These are phyloP conservation scores for Alces alces DNA, from an alignment of 2,113 vertebrate genomes.

Conservation along the genomic window DNA sequence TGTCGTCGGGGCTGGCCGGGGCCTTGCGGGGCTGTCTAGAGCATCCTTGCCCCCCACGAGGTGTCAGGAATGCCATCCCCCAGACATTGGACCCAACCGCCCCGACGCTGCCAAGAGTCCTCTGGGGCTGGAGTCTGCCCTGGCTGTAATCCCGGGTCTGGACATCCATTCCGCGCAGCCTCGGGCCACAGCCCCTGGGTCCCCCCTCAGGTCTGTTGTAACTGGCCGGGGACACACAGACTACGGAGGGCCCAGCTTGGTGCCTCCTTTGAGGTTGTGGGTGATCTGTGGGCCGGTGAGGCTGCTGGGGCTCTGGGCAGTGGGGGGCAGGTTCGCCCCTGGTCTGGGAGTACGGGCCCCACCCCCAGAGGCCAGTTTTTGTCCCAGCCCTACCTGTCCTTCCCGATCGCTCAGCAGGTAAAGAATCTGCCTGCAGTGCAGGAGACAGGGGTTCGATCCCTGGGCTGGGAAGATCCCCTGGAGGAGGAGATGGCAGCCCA, in stretches of 20 bases:
- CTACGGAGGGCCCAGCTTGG: accelerated
- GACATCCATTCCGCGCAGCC: accelerated
- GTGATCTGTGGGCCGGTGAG: accelerated
- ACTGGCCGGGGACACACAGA: background rate
- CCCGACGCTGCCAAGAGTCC: accelerated
- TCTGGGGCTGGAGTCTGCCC: accelerated
- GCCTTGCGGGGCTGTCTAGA: accelerated
- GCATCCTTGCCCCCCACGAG: accelerated
- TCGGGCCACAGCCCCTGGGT: background rate
- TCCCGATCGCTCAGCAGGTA: background rate
- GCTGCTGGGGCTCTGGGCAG: background rate
- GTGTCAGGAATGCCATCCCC: accelerated
- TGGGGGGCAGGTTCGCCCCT: accelerated
- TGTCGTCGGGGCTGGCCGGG: accelerated
- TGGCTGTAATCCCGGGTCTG: background rate
- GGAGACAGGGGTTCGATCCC: background rate
- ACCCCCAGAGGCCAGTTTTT: background rate
- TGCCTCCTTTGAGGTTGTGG: no score
- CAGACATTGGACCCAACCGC: accelerated
- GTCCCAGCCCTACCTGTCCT: accelerated
- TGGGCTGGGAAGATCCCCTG: background rate
- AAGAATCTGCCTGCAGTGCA: background rate
- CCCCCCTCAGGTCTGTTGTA: accelerated
- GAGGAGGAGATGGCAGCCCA: background rate
- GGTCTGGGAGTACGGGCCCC: accelerated